phyloP scores from a whole-genome alignment of 2,113 vertebrate species.

The Ranitomeya variabilis region DNA sequence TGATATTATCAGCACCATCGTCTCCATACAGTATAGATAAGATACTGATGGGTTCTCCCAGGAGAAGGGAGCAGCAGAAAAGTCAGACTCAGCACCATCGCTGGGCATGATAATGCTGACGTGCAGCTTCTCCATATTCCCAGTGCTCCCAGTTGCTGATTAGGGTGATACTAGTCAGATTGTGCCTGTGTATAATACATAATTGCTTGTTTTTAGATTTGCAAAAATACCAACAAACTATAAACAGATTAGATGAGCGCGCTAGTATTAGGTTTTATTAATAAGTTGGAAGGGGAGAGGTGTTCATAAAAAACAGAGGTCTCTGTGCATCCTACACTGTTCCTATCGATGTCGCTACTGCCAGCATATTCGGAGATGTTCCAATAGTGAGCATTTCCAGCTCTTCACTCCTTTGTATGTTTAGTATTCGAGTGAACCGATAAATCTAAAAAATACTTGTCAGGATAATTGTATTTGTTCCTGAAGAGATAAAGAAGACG shows the following conservation, averaged over 20 bases:
- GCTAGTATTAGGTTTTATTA: neutral
- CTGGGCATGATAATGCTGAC: neutral
- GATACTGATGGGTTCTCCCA: neutral
- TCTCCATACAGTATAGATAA: neutral
- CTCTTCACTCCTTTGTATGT: neutral
- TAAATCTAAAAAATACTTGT: neutral
- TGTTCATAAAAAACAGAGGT: neutral
- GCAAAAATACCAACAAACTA: no score
- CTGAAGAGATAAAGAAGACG: constrained; percentile 3
- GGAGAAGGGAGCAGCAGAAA: neutral
- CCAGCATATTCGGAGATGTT: neutral
- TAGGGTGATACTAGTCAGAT: neutral
- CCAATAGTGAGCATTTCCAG: neutral
- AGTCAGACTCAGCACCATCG: neutral
- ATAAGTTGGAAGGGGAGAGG: neutral
- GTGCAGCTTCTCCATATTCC: neutral
- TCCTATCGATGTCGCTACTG: neutral
- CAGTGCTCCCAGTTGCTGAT: neutral
- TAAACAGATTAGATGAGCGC: neutral
- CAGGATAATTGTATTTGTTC: constrained; percentile 37
- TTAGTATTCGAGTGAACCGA: neutral
- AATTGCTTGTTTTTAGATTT: neutral
- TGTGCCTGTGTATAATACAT: neutral
- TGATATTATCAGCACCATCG: neutral
- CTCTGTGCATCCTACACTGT: neutral